Evolutionary conservation across 2,113 vertebrate genomes (phyloP).

Genomic region (Gorsachius goisagi): DNA sequence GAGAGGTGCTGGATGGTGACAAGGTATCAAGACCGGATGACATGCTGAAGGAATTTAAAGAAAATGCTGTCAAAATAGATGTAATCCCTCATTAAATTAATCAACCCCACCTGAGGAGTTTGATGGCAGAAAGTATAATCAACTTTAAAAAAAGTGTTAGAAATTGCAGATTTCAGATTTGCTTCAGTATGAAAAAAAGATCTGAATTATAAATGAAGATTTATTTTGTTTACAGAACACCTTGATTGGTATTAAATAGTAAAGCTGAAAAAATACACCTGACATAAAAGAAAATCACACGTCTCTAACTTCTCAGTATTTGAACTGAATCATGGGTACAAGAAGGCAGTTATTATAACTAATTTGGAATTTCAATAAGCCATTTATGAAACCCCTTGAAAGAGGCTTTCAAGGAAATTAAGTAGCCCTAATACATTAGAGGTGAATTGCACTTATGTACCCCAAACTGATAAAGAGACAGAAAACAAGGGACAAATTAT

Average conservation of each 20-base stretch:
- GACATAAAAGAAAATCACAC: background rate
- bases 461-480: background rate
- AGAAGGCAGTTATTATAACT: background rate
- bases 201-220: background rate
- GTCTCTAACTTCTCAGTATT: background rate
- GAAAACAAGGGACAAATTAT: background rate
- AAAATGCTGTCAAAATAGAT: conserved; percentile 54
- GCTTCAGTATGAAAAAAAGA: background rate
- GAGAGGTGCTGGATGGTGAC: conserved; percentile 15
- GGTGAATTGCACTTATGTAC: background rate
- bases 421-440: background rate
- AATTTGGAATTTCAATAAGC: conserved; percentile 22
- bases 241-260: background rate
- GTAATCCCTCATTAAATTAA: conserved; percentile 61
- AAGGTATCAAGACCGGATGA: conserved; percentile 29
- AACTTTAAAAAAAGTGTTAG: background rate
- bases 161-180: conserved; percentile 3
- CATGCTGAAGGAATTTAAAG: conserved; percentile 30
- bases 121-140: conserved; percentile 23
- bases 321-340: background rate
- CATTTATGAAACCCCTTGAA: conserved; percentile 6
- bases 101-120: background rate
- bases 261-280: background rate
- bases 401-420: conserved; percentile 27
- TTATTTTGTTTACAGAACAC: conserved; percentile 23